Percentiles rank a stretch among this genome's conserved stretches.
Conservation (phyloP, 2,888 invertebrate genomes). For the Masnerella sp. region DNA sequence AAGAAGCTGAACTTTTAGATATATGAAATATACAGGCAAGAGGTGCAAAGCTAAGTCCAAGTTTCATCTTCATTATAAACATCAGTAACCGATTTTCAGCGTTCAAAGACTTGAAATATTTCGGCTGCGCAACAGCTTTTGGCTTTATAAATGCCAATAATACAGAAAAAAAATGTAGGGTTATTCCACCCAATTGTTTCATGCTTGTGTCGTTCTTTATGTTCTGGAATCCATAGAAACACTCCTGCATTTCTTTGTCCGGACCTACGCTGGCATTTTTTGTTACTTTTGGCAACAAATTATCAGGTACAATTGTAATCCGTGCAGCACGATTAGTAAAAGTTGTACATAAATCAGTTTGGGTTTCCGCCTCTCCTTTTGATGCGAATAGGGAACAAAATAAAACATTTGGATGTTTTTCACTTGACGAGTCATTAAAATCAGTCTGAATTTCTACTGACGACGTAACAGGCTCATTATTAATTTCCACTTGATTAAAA, state of each 20-base stretch:
- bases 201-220: conserved; percentile 29
- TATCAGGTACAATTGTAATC: not conserved
- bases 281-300: not conserved
- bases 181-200: conserved; percentile 40
- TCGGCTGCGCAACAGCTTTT: conserved; percentile 18
- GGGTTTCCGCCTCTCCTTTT: too few relatives aligned
- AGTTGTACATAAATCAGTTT: too few relatives aligned
- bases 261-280: not conserved
- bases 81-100: conserved; percentile 42
- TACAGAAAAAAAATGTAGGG: conserved; percentile 21
- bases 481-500: too few relatives aligned
- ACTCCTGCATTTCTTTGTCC: not conserved
- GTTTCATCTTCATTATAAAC: conserved; percentile 54
- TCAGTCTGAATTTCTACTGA: too few relatives aligned
- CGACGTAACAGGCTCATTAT: too few relatives aligned
- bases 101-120: conserved; percentile 24
- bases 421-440: too few relatives aligned
- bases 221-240: conserved; percentile 42
- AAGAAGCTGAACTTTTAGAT: too few relatives aligned
- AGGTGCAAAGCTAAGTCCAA: conserved; percentile 47
- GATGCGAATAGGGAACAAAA: too few relatives aligned
- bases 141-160: conserved; percentile 38
- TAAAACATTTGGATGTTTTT: too few relatives aligned
- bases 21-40: conserved; percentile 47
- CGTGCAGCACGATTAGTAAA: not conserved